Evolutionary conservation across 2,888 invertebrate species (phyloP).

Genomic region (Ophion ventricosus): DNA sequence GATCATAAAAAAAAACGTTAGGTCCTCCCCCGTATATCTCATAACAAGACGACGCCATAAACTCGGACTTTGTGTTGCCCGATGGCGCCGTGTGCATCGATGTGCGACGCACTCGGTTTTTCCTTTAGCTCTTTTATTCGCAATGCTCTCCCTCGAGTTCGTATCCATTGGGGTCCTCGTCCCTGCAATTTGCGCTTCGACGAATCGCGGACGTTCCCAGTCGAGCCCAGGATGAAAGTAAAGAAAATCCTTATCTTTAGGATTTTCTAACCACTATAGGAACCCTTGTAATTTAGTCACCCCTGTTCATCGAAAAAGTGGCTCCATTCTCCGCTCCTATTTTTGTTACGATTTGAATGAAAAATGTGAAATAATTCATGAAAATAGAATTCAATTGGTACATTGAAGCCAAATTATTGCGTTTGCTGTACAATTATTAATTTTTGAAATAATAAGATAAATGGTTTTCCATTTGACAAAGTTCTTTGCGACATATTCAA

Average conservation of each 20-base stretch:
- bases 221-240: not conserved
- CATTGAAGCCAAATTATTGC: too few relatives aligned
- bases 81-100: conserved; percentile 44
- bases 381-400: too few relatives aligned
- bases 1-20: conserved; percentile 58
- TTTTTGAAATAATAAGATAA: too few relatives aligned
- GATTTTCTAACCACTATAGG: too few relatives aligned
- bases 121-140: not conserved
- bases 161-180: conserved; percentile 52
- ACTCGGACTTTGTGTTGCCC: conserved; percentile 49
- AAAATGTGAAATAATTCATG: too few relatives aligned
- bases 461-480: too few relatives aligned
- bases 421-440: too few relatives aligned
- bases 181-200: conserved; percentile 40
- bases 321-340: too few relatives aligned
- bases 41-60: conserved; percentile 62
- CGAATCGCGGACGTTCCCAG: not conserved
- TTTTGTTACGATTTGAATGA: too few relatives aligned
- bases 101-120: conserved; percentile 15
- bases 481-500: too few relatives aligned
- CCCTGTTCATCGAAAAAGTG: too few relatives aligned
- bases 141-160: conserved; percentile 32
- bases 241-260: not conserved
- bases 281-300: too few relatives aligned
- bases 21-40: conserved; percentile 57